phyloP scores from a whole-genome alignment of 2,888 invertebrate genomes.

The Auanema sp. region DNA sequence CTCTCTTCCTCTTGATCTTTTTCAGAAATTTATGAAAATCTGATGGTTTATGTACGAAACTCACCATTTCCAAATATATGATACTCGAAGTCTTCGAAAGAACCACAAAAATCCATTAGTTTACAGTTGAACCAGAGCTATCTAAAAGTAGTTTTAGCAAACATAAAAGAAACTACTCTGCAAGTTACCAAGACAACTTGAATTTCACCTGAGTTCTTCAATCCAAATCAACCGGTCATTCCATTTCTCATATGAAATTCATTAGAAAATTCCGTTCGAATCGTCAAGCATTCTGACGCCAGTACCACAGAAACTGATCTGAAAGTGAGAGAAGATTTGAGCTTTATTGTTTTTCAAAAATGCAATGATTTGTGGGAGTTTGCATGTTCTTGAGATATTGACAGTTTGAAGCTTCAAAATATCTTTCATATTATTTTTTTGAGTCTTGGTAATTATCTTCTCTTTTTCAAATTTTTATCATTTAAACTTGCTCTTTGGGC shows the following conservation, averaged over 20 bases:
- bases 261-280: background rate
- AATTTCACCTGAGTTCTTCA: background rate
- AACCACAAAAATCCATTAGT: background rate
- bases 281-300: background rate
- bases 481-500: background rate
- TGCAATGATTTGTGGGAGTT: too few species aligned
- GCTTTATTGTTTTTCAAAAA: too few species aligned
- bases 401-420: too few species aligned
- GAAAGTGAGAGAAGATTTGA: too few species aligned
- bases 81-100: slow-evolving; percentile 2
- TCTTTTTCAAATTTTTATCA: background rate
- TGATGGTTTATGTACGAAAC: background rate
- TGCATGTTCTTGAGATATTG: too few species aligned
- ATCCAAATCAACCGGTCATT: background rate
- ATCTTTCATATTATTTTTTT: too few species aligned
- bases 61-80: slow-evolving; percentile 3
- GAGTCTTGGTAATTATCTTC: too few species aligned
- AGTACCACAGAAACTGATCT: too few species aligned
- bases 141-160: background rate
- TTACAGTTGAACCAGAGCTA: background rate
- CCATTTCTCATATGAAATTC: background rate
- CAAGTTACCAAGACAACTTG: slow-evolving; percentile 1
- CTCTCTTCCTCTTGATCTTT: slow-evolving; percentile 2
- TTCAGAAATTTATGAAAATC: too few species aligned
- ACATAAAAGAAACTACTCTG: background rate